Evolutionary conservation across 2,797 vertebrate species (phyloP).

Genomic region (Cyprinella venusta): DNA sequence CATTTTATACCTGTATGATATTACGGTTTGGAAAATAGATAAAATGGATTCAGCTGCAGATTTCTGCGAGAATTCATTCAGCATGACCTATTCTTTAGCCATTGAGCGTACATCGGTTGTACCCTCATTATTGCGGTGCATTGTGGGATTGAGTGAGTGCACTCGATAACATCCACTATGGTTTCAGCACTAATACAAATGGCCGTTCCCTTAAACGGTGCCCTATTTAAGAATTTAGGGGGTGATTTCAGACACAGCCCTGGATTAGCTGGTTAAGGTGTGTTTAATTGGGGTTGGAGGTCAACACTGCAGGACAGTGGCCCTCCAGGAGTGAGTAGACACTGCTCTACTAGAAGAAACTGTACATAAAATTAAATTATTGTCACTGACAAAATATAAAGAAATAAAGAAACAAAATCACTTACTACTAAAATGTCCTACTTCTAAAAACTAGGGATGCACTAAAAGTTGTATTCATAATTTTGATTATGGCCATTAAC

Average conservation of each 20-base stretch:
- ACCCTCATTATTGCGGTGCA: not conserved
- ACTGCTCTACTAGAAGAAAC: not conserved
- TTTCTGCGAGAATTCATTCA: not conserved
- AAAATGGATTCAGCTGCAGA: too few relatives aligned
- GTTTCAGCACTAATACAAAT: not conserved
- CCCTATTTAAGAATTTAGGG: too few relatives aligned
- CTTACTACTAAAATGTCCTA: not conserved
- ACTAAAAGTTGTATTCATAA: too few relatives aligned
- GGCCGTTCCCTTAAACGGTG: too few relatives aligned
- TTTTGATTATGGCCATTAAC: not conserved
- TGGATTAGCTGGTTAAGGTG: not conserved
- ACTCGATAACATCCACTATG: not conserved
- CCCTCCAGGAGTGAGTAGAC: not conserved
- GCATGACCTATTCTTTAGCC: not conserved
- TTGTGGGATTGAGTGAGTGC: not conserved
- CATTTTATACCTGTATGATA: too few relatives aligned
- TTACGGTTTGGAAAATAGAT: too few relatives aligned
- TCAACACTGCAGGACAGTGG: not conserved
- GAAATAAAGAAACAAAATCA: not conserved
- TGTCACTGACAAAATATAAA: not conserved
- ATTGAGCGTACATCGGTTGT: not conserved
- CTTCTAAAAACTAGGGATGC: not conserved
- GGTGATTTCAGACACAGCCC: too few relatives aligned
- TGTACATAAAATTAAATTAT: not conserved
- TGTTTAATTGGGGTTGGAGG: not conserved